Conservation (phyloP, 53 echinoderm and acorn worm genomes). For the Echinarachnius parma region DNA sequence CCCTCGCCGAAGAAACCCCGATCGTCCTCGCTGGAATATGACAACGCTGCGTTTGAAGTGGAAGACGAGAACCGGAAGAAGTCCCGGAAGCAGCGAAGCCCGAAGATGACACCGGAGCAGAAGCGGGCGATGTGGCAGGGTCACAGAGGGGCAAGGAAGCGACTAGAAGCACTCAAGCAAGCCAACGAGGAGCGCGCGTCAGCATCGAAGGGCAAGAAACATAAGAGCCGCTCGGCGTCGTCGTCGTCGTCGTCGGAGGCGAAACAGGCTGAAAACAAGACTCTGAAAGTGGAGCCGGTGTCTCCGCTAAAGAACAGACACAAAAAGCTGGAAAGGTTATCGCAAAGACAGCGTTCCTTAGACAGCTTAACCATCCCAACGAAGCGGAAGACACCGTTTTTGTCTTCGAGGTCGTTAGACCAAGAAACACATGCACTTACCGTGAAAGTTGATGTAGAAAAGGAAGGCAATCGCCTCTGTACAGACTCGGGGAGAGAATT, state of each 20-base stretch:
- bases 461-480: neutral
- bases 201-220: conserved; percentile 27
- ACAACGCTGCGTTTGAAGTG: conserved; percentile 59
- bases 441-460: conserved; percentile 55
- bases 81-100: conserved; percentile 31
- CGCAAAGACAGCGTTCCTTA: conserved; percentile 21
- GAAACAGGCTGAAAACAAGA: conserved; percentile 14
- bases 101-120: conserved; percentile 66
- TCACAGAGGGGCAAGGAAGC: conserved; percentile 48
- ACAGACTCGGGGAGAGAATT: neutral
- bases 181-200: conserved; percentile 23
- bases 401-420: conserved; percentile 16
- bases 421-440: conserved; percentile 22
- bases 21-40: conserved; percentile 26
- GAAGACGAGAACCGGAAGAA: conserved; percentile 51
- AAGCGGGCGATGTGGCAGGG: conserved; percentile 78
- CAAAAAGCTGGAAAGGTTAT: conserved; percentile 35
- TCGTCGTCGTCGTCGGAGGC: neutral
- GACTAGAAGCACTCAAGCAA: conserved; percentile 36
- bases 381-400: conserved; percentile 4
- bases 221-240: too few relatives aligned
- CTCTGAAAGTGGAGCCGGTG: neutral
- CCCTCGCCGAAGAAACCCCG: too few relatives aligned
- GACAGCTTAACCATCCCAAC: conserved; percentile 25
- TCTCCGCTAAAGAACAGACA: conserved; percentile 26